Percentiles rank a stretch among this genome's conserved stretches.
phyloP scores from a whole-genome alignment of 2,113 vertebrate species.

The Brachyhypopomus occidentalis region DNA sequence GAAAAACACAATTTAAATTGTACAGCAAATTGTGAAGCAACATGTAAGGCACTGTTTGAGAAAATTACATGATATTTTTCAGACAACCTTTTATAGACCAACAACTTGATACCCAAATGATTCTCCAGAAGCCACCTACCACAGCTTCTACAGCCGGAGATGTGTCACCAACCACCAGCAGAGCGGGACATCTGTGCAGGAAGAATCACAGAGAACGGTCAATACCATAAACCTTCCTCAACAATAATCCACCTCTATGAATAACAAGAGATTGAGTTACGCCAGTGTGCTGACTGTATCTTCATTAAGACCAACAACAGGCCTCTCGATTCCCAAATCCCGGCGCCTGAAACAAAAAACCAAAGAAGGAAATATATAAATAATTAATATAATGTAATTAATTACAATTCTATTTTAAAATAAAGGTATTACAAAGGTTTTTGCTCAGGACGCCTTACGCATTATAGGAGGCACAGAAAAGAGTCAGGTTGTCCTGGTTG shows the following conservation, averaged over 20 bases:
- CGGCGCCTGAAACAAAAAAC: slow-evolving; percentile 78
- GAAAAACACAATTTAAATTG: not conserved
- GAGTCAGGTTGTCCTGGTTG: slow-evolving; percentile 94
- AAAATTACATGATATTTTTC: not conserved
- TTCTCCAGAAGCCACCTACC: slow-evolving; percentile 73
- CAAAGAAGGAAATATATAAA: not conserved
- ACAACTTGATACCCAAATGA: too few relatives aligned
- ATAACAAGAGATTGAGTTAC: slow-evolving; percentile 64
- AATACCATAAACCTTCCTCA: not conserved
- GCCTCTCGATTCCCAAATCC: slow-evolving; percentile 93
- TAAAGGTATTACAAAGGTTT: not conserved
- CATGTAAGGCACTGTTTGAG: not conserved
- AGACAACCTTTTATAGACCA: not conserved
- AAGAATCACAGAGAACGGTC: not conserved
- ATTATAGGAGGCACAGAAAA: slow-evolving; percentile 92
- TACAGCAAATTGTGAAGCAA: not conserved
- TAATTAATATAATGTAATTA: not conserved
- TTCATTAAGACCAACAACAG: slow-evolving; percentile 81
- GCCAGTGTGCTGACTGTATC: slow-evolving; percentile 84
- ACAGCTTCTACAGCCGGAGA: slow-evolving; percentile 94
- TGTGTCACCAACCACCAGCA: slow-evolving; percentile 94
- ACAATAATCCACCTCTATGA: not conserved
- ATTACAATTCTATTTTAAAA: not conserved
- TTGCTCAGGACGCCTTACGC: slow-evolving; percentile 73
- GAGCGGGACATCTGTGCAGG: slow-evolving; percentile 81